These are phyloP conservation scores for Tokudaia muenninki DNA, from an alignment of 2,797 vertebrate genomes.

Conservation along the genomic window DNA sequence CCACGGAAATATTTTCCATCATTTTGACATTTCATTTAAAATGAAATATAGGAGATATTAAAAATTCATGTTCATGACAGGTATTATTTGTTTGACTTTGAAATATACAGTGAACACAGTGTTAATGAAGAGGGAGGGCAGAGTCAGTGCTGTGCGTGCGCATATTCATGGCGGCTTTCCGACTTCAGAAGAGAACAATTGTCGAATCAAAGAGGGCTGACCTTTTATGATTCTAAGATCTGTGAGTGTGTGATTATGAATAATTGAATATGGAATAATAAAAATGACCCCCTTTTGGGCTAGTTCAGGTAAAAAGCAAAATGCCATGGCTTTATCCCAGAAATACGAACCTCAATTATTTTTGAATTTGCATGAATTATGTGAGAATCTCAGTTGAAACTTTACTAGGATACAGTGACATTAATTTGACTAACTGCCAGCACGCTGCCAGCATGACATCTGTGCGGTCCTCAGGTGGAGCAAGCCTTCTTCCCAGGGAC, in stretches of 20 bases:
- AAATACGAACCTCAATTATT: conserved; percentile 70
- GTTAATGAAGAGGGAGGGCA: conserved; percentile 88
- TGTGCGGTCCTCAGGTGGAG: conserved; percentile 5
- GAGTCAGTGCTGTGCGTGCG: conserved; percentile 84
- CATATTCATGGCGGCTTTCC: conserved; percentile 88
- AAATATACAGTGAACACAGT: conserved; percentile 88
- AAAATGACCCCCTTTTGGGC: conserved; percentile 71
- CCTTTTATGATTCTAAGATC: conserved; percentile 85
- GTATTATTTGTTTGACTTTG: conserved; percentile 92
- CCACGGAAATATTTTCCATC: conserved; percentile 90
- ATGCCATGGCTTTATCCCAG: conserved; percentile 69
- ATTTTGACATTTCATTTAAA: conserved; percentile 92
- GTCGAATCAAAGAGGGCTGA: conserved; percentile 83
- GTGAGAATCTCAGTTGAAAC: conserved; percentile 64
- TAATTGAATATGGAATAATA: conserved; percentile 84
- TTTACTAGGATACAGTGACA: conserved; percentile 40
- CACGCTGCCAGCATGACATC: conserved; percentile 48
- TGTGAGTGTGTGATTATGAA: conserved; percentile 82
- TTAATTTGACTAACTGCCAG: conserved; percentile 68
- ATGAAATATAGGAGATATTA: conserved; percentile 91
- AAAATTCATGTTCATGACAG: conserved; percentile 90
- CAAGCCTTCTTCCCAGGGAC: not conserved
- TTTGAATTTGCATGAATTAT: conserved; percentile 77
- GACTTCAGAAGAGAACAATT: conserved; percentile 81
- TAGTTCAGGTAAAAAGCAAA: conserved; percentile 75